Evolutionary conservation across 2,888 invertebrate species (phyloP), one percentile per base, ranked within the genome.

Genomic region (Reticulitermes lucifugus): DNA sequence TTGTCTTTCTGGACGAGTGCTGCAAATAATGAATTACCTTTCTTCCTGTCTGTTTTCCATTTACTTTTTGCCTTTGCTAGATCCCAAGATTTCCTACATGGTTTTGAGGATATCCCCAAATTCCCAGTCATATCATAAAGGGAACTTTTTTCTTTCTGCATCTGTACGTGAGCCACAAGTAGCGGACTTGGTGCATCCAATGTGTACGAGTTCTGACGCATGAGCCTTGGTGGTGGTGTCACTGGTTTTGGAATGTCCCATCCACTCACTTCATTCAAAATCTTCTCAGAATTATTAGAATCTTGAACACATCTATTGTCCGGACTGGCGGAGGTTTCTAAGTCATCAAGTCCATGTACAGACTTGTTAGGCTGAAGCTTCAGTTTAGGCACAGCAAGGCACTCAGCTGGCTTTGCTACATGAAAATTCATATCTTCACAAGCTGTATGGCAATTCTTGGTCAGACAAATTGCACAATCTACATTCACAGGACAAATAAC

Each of bases 101-200:
- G n/a, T 46, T 77, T 51, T 77, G 46, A 2, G n/a, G 77, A 22
- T 10, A 77, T 46, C 21, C 7, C 2, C 9, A 21, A 29, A 73
- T 10, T 21, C 41, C 46, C 46, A n/a, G 77, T 77, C 77, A 77
- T 77, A 46, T 77, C 77, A 46, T 22, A 22, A 46, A 46, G 3
- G 0, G 46, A 43, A 41, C n/a, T 21, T 3, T 77, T 77, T 43
- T n/a, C 77, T 9, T 77, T 77, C 43, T 75, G 75, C 41, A 43
- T 77, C 41, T 46, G 3, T 22, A 77, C n/a, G 25, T 77, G 77
- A n/a, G 77, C 77, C 29, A 81, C 70, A 6, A 81, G 70, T 7
- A 70, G n/a, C 2, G 81, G 81, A 43, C 81, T 81, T n/a, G 81
- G 81, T 9, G 65, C 41, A 65, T 70, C 70, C 41, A 81, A 70